Base-by-base conservation (phyloP, 2,113 vertebrate genomes). In the Myrmecobius fasciatus region DNA sequence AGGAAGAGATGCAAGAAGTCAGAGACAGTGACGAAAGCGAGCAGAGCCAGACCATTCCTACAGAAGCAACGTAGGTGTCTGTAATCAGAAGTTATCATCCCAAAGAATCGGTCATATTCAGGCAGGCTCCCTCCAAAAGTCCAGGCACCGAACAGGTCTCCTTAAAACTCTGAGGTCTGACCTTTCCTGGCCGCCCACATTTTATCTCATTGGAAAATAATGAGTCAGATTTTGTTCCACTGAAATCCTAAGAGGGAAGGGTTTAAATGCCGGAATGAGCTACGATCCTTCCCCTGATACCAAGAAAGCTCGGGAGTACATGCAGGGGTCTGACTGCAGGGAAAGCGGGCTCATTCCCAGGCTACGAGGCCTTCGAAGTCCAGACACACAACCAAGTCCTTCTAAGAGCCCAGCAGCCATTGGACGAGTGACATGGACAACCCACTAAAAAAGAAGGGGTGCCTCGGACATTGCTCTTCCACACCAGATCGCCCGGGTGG, bases 331-430 rank as follows among this genome's bases (percentile, higher is more conserved):
- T 47, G 47, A 7, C 53, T 52, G 93, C 0, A 97, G 51, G 31
- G 92, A 96, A 94, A 75, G 36, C 25, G 46, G 54, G 54, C 51
- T 53, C 92, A 91, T 28, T 95, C 94, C 90, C 95, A 95, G 95
- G 94, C 56, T 92, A 89, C 60, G 92, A 94, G 51, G 25, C 11
- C 31, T 75, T 93, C 56, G 67, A 83, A 96, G 31, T 95, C 96
- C 94, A 96, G 95, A 94, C 46, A 94, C 46, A 20, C 92, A 53
- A 75, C 46, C 46, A 91, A 95, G 92, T 95, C 28, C 94, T 53
- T 95, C 88, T 91, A 91, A 91, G 92, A 60, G 20, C 90, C 95
- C 92, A 75, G 94, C 46, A 96, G 89, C 46, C 46, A 90, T 53
- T 89, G 93, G 52, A 43, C 56, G 91, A 94, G 56, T 96, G 93